Conservation (phyloP, 2,113 vertebrate species). For the Heterotis niloticus region DNA sequence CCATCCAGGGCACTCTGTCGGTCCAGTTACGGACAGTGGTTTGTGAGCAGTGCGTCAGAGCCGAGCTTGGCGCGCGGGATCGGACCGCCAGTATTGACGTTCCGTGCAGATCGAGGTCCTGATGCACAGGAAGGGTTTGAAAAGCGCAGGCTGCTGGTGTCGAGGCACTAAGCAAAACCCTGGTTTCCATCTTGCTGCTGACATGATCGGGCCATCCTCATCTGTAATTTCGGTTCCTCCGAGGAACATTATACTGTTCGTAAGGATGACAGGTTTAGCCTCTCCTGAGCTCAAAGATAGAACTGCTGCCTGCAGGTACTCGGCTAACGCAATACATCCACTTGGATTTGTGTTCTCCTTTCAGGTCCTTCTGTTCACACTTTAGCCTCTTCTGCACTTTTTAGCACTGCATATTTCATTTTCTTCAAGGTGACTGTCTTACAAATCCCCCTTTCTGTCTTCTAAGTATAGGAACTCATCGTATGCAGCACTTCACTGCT, state of each 20-base stretch:
- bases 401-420: background rate
- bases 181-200: background rate
- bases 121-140: background rate
- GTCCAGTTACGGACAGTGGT: background rate
- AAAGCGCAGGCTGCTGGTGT: background rate
- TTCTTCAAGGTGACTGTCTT: background rate
- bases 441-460: background rate
- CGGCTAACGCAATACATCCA: background rate
- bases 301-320: background rate
- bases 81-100: background rate
- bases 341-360: background rate
- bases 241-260: conserved; percentile 15
- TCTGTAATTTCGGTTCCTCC: conserved; percentile 26
- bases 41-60: background rate
- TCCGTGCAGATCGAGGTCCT: background rate
- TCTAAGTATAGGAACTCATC: too few species aligned
- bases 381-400: background rate
- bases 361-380: background rate
- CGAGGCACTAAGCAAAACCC: conserved; percentile 16
- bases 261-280: conserved; percentile 10
- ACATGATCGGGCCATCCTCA: background rate
- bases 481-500: too few species aligned
- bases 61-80: background rate
- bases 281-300: conserved; percentile 2
- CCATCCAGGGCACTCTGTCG: background rate